Base-by-base conservation (phyloP, 2,888 invertebrate species). In the Cheilosia variabilis region DNA sequence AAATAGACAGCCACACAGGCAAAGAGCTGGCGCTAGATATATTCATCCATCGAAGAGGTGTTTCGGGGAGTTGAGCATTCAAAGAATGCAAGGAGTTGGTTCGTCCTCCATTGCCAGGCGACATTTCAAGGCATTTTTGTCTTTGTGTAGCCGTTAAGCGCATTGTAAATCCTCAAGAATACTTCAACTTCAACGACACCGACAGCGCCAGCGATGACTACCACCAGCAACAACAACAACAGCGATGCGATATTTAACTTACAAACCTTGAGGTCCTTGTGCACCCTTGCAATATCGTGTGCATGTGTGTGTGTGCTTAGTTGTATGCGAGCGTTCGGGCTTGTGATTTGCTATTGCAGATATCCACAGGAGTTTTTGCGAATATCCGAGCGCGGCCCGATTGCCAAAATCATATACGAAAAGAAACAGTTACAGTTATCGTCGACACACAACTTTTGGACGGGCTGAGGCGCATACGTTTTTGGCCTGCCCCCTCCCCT, bases 91-190 rank as follows among this genome's bases (percentile, higher is more conserved):
- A 68, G 34, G 66, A 86, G 81, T 72, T 71, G 31, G 72, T 73
- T 57, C 31, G 55, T 71, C 47, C 69, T 80, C 73, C 60, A 72
- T 79, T 79, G 78, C 83, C 78, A 79, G 72, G 50, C 73, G 72
- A 77, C 77, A 84, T 71, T 63, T 78, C 62, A 63, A 71, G 62
- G 79, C 79, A 80, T 76, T 81, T 81, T 72, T 76, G 86, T 76
- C 86, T 76, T 81, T 76, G 75, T 84, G 31, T 72, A 68, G 47
- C 76, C 76, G 72, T 76, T 83, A 62, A 81, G 86, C 86, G 86
- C 86, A 86, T 86, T 86, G 86, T 81, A 86, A 86, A 81, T 86
- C 86, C 86, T 86, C 81, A 81, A 86, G 86, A 86, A 86, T 86
- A 86, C 86, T 86, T 86, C 86, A 86, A 81, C 80, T 86, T 81